These are phyloP conservation scores for Parochlus steinenii DNA, from an alignment of 2,888 invertebrate species.

Conservation along the genomic window DNA sequence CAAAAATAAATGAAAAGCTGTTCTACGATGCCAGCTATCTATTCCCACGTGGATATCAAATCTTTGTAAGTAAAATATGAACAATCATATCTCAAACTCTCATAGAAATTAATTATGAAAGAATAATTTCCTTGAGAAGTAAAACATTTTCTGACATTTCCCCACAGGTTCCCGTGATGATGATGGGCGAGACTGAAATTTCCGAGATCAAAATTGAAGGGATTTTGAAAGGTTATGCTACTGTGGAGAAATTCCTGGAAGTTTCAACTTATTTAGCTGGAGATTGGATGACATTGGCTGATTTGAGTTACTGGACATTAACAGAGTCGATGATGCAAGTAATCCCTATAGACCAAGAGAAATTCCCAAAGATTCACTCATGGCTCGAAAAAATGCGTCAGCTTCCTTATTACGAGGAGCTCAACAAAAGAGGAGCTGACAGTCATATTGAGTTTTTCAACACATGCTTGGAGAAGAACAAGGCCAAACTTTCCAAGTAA, in stretches of 20 bases:
- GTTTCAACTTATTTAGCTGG: conserved; percentile 20
- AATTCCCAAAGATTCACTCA: conserved; percentile 23
- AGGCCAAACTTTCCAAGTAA: no score
- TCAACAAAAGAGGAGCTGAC: conserved; percentile 21
- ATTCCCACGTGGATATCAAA: neutral
- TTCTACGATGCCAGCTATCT: neutral
- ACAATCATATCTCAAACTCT: neutral
- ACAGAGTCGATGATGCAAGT: conserved; percentile 22
- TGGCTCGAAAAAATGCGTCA: conserved; percentile 22
- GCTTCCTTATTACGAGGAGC: conserved; percentile 21
- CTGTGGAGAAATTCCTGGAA: conserved; percentile 21
- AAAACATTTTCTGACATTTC: no score
- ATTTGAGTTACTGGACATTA: conserved; percentile 30
- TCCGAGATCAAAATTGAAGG: conserved; percentile 20
- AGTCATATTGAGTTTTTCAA: no score
- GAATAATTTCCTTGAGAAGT: no score
- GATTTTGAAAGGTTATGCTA: conserved; percentile 22
- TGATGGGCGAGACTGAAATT: neutral
- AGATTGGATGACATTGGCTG: conserved; percentile 35
- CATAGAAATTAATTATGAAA: no score
- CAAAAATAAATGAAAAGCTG: neutral
- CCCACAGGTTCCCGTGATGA: conserved; percentile 4
- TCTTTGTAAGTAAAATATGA: no score
- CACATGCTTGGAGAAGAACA: no score
- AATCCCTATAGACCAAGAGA: conserved; percentile 21